phyloP scores from a whole-genome alignment of 2,113 vertebrate genomes.

The Erinaceus europaeus region DNA sequence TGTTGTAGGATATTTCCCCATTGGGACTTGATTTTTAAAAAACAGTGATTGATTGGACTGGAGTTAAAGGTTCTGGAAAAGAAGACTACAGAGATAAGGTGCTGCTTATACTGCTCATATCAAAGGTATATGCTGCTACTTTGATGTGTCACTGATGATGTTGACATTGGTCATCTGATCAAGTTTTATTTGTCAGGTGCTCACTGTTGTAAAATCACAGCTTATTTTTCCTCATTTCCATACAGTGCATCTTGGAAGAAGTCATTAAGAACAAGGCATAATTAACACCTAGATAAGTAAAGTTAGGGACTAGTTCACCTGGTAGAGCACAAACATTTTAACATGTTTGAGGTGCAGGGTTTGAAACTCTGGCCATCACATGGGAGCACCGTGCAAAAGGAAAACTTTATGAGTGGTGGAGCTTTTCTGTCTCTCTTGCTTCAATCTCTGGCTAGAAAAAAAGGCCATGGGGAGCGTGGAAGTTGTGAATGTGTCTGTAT shows the following conservation, averaged over 20 bases:
- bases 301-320: no score
- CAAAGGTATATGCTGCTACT: not conserved
- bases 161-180: not conserved
- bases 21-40: not conserved
- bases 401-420: no score
- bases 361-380: no score
- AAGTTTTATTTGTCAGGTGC: not conserved
- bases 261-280: not conserved
- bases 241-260: not conserved
- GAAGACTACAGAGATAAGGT: not conserved
- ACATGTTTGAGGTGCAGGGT: no score
- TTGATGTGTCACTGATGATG: fast-evolving
- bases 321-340: no score
- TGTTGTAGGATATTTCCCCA: not conserved
- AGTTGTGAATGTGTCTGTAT: no score
- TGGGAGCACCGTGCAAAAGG: no score
- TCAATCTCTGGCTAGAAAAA: no score
- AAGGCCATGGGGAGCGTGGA: no score
- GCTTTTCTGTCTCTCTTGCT: no score
- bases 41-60: not conserved
- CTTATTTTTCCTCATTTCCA: not conserved
- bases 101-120: not conserved
- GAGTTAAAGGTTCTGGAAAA: not conserved
- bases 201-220: not conserved
- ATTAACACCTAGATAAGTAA: no score